Evolutionary conservation across 1,140 invertebrate species (phyloP).

Genomic region (Drosophila tropicalis): DNA sequence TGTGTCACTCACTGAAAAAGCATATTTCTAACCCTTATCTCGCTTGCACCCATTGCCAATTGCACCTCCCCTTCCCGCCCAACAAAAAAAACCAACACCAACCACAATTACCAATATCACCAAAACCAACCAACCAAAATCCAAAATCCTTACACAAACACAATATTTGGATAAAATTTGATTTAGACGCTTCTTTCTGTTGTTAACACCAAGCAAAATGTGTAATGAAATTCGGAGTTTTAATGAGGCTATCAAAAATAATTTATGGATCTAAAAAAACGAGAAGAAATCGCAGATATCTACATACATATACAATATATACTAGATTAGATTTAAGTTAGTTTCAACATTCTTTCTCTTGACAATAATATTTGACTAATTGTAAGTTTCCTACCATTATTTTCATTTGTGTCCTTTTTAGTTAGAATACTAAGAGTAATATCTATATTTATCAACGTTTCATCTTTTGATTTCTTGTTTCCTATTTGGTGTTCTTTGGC

Average conservation of each 20-base stretch:
- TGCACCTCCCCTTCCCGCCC: conserved; percentile 12
- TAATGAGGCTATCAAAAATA: conserved; percentile 56
- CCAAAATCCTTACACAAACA: conserved; percentile 16
- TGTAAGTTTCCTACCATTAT: conserved; percentile 5
- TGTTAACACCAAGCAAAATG: conserved; percentile 51
- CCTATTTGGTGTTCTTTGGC: conserved; percentile 65
- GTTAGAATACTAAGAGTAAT: conserved; percentile 1
- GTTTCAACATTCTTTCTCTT: conserved; percentile 28
- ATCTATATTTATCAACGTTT: background rate
- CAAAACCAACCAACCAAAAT: conserved; percentile 18
- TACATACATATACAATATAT: background rate
- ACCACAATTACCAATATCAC: background rate
- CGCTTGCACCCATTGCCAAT: conserved; percentile 31
- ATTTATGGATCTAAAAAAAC: background rate
- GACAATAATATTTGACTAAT: background rate
- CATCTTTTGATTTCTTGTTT: background rate
- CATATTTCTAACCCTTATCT: conserved; percentile 35
- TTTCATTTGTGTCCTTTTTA: background rate
- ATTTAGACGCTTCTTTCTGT: conserved; percentile 37
- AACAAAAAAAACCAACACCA: conserved; percentile 24
- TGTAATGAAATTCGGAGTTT: conserved; percentile 76
- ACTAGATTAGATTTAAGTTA: conserved; percentile 50
- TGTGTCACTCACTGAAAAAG: conserved; percentile 18
- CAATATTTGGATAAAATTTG: conserved; percentile 12
- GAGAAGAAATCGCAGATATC: conserved; percentile 3